Evolutionary conservation across 2,888 invertebrate species (phyloP), one percentile per base, ranked within the genome.

Genomic region (Labia minor): DNA sequence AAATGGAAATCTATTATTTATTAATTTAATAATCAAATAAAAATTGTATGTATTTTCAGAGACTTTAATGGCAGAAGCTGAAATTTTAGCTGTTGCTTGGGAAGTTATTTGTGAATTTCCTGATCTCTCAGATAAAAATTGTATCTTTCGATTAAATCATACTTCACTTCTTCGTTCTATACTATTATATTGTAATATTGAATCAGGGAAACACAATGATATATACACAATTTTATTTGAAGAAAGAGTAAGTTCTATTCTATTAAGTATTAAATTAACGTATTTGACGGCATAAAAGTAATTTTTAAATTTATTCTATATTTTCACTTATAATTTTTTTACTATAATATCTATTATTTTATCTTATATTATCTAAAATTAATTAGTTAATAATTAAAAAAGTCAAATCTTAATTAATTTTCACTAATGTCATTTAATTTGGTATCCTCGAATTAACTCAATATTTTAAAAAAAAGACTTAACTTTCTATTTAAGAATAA

Each of bases 41-140:
- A 62, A 16, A 62, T 1, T n/a, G 11, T 19, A 62, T 14, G 68
- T 67, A 68, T 66, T 74, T 75, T 66, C 72, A 84, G 86, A 84
- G 68, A 85, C 86, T 71, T 79, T 90, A 26, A 83, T 93, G 78
- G 83, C 89, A 0, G 95, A 96, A 74, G 92, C 93, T 0, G 96
- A 97, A 75, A 77, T 95, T 0, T 78, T 96, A 10, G 86, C 86
- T 0, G 84, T 93, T 0, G 86, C 89, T 0, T 86, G 86, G 75
- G 88, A 92, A 77, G 83, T 91, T 62, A 81, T 89, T 62, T 83
- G 83, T 66, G 86, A 87, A 73, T 81, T 91, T 70, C 85, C 88
- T 0, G 80, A 81, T 3, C 75, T 88, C 1, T 81, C 83, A 67
- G 84, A 83, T 37, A 82, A 86, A 61, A 86, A 85, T 74, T 85